A percentile compares a stretch with the other conserved stretches of the same genome.
These are phyloP conservation scores for Philereme transversata DNA, from an alignment of 2,888 invertebrate species.

Conservation along the genomic window DNA sequence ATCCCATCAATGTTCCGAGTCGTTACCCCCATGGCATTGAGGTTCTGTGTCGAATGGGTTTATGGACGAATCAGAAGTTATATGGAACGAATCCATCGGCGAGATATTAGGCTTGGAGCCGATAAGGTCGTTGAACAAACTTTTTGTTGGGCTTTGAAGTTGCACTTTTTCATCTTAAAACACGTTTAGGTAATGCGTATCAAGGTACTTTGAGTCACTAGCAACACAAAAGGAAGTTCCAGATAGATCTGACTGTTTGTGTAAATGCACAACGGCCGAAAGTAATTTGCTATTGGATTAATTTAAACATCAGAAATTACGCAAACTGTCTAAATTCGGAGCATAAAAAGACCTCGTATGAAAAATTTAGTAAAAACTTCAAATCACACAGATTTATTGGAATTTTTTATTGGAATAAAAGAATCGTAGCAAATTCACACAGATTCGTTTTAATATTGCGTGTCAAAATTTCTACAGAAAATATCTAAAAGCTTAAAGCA, in stretches of 20 bases:
- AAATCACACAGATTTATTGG: no score
- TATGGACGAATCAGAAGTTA: conserved; percentile 32
- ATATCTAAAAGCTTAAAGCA: no score
- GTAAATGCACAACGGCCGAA: neutral
- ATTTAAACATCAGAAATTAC: no score
- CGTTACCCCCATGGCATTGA: conserved; percentile 40
- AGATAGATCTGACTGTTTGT: neutral
- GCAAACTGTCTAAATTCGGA: no score
- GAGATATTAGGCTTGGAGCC: conserved; percentile 15
- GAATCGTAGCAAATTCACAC: no score
- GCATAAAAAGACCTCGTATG: no score
- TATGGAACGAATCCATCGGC: conserved; percentile 37
- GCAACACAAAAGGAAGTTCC: neutral
- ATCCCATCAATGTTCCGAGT: conserved; percentile 38
- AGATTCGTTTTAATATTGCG: no score
- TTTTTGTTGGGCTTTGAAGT: conserved; percentile 12
- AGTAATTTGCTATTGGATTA: no score
- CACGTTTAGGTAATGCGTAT: neutral
- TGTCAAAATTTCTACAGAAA: no score
- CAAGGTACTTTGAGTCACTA: neutral
- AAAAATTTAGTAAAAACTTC: no score
- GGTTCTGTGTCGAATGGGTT: conserved; percentile 33
- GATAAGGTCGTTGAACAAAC: conserved; percentile 19
- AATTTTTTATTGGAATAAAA: no score
- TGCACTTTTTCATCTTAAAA: conserved; percentile 10